Evolutionary conservation across 2,888 invertebrate species (phyloP), one percentile per base, ranked within the genome.

Genomic region (Diplolepis rosae): DNA sequence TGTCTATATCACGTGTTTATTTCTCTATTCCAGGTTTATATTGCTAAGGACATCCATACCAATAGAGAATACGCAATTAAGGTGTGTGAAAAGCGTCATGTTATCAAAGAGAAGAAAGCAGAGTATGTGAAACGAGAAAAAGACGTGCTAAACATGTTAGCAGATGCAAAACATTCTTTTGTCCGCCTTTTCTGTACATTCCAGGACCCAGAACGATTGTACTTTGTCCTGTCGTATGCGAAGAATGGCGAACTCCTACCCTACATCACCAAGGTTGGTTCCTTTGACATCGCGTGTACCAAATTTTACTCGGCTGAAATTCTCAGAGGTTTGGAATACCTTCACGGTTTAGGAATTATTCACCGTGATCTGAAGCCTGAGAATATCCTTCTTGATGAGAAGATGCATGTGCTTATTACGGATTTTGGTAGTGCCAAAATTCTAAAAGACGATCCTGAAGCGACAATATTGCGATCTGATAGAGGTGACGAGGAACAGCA

Each of bases 361-460:
- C 99, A 99, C 90, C 93, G 98, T 72, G 99, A 99, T 90, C 91
- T 99, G 81, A 99, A 99, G 89, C 99, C 99, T 5, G 98, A 99
- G 90, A 99, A 99, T 90, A 97, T 99, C 82, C 91, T 99, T 65
- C 90, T 99, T 79, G 96, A 96, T 89, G 96, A 97, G 87, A 94
- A 95, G 82, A 98, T 98, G 95, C 99, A 99, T 90, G 94, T 98
- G 79, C 92, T 96, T 84, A 95, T 99, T 74, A 97, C 98, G 51
- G 99, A 99, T 90, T 99, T 99, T 89, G 99, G 99, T 61, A 97
- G 98, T 67, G 96, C 97, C 1, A 98, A 97, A 90, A 94, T 97
- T 78, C 89, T 96, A 24, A 90, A 89, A 24, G 85, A 85, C 11
- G 79, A 84, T n/a, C 77, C 80, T 11, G 73, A 84, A n/a, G 27